phyloP scores from a whole-genome alignment of 2,797 vertebrate species.

The Carduelis carduelis region DNA sequence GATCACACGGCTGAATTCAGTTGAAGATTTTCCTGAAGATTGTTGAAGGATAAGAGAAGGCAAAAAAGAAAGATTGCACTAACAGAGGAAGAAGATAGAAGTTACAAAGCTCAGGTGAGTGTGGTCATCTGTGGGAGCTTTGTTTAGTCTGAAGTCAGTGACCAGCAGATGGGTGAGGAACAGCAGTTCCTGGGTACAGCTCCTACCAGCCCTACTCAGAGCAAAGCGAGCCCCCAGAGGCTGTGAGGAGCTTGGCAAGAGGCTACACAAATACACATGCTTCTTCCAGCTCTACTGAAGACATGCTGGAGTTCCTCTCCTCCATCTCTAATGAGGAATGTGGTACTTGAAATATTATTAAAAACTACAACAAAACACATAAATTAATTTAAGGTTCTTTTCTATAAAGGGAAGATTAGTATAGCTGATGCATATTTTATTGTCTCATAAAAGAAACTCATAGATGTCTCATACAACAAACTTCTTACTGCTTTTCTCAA shows the following conservation, averaged over 20 bases:
- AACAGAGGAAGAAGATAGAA: neutral
- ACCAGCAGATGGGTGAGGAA: neutral
- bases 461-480: neutral
- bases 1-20: neutral
- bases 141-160: neutral
- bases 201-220: neutral
- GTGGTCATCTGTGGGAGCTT: neutral
- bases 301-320: rapidly evolving
- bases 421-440: neutral
- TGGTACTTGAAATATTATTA: neutral
- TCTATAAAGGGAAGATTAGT: neutral
- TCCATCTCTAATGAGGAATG: neutral
- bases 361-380: neutral
- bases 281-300: neutral
- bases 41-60: neutral
- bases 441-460: neutral
- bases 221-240: neutral
- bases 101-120: neutral
- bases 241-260: neutral
- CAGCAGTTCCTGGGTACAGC: neutral
- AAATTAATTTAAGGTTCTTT: neutral
- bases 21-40: neutral
- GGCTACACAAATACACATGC: neutral
- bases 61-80: neutral
- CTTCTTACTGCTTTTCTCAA: conserved; percentile 1